Percentiles rank a stretch among this genome's conserved stretches.
These are phyloP conservation scores for Mionectes olivaceus DNA, from an alignment of 2,797 vertebrate species.

Conservation along the genomic window DNA sequence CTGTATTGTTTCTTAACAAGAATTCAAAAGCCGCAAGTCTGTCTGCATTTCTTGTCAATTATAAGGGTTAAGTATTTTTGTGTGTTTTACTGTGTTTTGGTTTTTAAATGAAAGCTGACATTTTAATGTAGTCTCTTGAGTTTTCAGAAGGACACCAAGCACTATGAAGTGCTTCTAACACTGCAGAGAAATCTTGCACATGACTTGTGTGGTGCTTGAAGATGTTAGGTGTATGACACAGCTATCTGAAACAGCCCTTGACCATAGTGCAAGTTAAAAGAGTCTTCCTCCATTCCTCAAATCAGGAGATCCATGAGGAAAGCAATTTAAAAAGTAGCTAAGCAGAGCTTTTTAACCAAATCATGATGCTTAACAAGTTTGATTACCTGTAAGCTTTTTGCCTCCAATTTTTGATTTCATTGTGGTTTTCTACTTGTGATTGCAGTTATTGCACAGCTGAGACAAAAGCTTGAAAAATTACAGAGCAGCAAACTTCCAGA, in stretches of 20 bases:
- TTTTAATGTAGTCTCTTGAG: background rate
- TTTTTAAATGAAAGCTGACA: background rate
- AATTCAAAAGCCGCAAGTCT: background rate
- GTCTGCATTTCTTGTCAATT: background rate
- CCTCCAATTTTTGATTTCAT: background rate
- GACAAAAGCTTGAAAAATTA: constrained; percentile 93
- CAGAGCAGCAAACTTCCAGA: constrained; percentile 88
- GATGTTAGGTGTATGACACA: background rate
- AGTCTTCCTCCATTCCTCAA: background rate
- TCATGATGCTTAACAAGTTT: background rate
- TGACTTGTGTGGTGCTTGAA: background rate
- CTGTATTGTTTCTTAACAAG: background rate
- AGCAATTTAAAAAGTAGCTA: background rate
- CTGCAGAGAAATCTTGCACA: background rate
- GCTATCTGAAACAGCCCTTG: background rate
- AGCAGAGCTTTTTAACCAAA: background rate
- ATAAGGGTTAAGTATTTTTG: background rate
- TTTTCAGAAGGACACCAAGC: background rate
- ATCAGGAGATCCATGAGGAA: background rate
- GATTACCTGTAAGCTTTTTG: background rate
- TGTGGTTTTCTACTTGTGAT: constrained; percentile 46
- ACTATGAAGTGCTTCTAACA: background rate
- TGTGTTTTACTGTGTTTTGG: background rate
- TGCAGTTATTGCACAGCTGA: constrained; percentile 91
- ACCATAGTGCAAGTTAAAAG: background rate